Evolutionary conservation across 2,888 invertebrate genomes (phyloP).

Genomic region (Lepidochitona cinerea): DNA sequence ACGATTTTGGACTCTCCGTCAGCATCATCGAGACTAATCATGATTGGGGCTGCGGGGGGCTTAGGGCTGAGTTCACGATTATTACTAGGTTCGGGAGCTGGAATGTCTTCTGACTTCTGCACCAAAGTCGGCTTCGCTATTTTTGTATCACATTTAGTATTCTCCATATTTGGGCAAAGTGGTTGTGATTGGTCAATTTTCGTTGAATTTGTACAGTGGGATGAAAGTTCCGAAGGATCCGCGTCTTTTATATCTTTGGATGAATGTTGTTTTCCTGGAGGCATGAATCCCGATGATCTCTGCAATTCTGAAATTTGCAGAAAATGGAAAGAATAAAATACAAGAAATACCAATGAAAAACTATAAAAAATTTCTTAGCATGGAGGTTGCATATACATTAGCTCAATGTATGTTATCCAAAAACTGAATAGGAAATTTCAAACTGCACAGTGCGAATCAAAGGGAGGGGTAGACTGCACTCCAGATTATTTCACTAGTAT

Average conservation of each 20-base stretch:
- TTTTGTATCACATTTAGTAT: background rate
- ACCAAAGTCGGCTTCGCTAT: background rate
- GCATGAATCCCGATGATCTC: background rate
- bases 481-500: too few relatives aligned
- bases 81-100: background rate
- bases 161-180: background rate
- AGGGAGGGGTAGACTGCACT: too few relatives aligned
- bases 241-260: background rate
- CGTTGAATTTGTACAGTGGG: background rate
- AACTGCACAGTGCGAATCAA: too few relatives aligned
- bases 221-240: background rate
- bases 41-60: background rate
- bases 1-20: conserved; percentile 12
- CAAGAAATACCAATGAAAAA: too few relatives aligned
- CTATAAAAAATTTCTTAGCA: too few relatives aligned
- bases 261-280: background rate
- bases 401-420: too few relatives aligned
- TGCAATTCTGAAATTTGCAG: too few relatives aligned
- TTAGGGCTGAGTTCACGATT: background rate
- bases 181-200: background rate
- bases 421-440: too few relatives aligned
- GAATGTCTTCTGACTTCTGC: background rate
- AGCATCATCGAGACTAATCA: conserved; percentile 7
- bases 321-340: too few relatives aligned
- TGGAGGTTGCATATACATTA: too few relatives aligned